Percentiles rank a stretch among this genome's conserved stretches.
Conservation (phyloP, 1,140 invertebrate species). For the Camponotus vicinus region DNA sequence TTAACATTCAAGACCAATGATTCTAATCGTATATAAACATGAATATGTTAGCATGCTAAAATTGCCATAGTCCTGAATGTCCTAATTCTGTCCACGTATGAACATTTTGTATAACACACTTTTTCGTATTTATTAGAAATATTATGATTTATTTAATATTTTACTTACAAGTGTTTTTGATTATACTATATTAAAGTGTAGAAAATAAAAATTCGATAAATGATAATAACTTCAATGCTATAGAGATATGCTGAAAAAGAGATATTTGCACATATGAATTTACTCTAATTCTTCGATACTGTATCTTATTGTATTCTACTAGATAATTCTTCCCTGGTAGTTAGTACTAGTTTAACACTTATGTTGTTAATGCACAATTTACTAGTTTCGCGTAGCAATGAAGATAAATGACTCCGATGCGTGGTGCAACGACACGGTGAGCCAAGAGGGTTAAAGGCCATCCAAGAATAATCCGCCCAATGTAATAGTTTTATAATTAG, state of each 20-base stretch:
- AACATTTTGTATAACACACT: neutral
- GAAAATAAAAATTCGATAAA: neutral
- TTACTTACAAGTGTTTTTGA: neutral
- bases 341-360: conserved; percentile 29
- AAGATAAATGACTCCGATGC: conserved; percentile 46
- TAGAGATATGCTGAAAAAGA: neutral
- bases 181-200: too few species aligned
- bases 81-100: neutral
- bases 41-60: conserved; percentile 16
- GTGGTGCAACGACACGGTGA: conserved; percentile 32
- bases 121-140: neutral
- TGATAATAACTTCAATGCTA: neutral
- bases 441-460: conserved; percentile 20
- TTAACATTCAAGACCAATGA: conserved; percentile 13
- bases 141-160: neutral
- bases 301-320: neutral
- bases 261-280: neutral
- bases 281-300: neutral
- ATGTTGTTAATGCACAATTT: conserved; percentile 35
- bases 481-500: conserved; percentile 64
- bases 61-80: neutral
- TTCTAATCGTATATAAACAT: conserved; percentile 40
- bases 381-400: conserved; percentile 24
- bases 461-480: conserved; percentile 35
- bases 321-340: neutral